These are phyloP conservation scores for Dione juno DNA, from an alignment of 2,888 invertebrate species.

Conservation along the genomic window DNA sequence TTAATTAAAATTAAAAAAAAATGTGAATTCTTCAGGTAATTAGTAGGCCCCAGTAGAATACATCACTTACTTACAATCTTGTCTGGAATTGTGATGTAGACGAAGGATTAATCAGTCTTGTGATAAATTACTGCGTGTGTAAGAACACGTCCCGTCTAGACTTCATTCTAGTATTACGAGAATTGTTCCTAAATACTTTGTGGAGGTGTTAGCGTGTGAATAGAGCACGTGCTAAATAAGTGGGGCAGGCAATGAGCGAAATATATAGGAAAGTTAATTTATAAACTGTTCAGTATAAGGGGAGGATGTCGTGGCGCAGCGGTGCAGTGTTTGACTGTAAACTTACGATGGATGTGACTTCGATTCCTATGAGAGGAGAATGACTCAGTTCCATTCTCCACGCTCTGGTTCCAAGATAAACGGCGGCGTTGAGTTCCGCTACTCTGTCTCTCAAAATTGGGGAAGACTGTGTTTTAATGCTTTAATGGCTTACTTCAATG, in stretches of 20 bases:
- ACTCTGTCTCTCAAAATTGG: too few species aligned
- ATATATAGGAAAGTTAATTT: neutral
- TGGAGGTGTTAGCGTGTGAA: neutral
- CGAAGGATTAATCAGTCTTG: conserved; percentile 7
- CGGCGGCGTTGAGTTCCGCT: too few species aligned
- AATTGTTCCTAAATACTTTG: neutral
- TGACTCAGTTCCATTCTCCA: too few species aligned
- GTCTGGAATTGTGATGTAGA: neutral
- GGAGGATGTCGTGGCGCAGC: too few species aligned
- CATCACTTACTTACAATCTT: neutral
- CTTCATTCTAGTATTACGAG: neutral
- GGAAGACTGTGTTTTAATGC: too few species aligned
- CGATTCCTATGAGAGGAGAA: too few species aligned
- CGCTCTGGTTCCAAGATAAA: too few species aligned
- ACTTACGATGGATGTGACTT: too few species aligned
- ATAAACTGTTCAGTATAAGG: neutral
- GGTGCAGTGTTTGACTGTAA: too few species aligned
- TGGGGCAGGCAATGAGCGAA: neutral
- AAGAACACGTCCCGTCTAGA: neutral
- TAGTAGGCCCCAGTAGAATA: neutral
- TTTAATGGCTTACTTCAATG: too few species aligned
- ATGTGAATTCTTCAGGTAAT: too few species aligned
- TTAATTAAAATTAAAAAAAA: too few species aligned
- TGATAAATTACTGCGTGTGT: conserved; percentile 4
- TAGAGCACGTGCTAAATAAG: neutral